Evolutionary conservation across 2,888 invertebrate species (phyloP).

Genomic region (Hypselothyrea guttata): DNA sequence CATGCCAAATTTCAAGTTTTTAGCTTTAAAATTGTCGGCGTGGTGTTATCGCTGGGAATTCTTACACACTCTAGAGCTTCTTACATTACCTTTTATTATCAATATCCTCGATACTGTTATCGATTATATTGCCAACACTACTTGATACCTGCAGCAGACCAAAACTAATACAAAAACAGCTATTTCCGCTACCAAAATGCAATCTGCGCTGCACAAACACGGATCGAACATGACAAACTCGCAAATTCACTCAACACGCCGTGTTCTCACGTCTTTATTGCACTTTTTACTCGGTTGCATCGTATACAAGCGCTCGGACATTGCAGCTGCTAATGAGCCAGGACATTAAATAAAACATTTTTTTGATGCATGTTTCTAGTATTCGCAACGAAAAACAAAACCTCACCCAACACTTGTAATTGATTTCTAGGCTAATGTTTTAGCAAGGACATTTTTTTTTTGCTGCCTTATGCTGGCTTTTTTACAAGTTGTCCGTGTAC

Average conservation of each 20-base stretch:
- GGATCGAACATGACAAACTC: slow-evolving; percentile 25
- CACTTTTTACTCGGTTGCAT: slow-evolving; percentile 22
- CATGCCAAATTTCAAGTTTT: too few relatives aligned
- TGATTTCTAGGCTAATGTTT: slow-evolving; percentile 66
- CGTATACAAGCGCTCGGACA: too few relatives aligned
- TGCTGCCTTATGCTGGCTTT: slow-evolving; percentile 1
- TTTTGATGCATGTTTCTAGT: slow-evolving; percentile 46
- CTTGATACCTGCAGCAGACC: neutral
- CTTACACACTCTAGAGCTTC: too few relatives aligned
- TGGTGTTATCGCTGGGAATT: too few relatives aligned
- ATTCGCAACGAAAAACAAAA: neutral
- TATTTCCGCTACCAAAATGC: slow-evolving; percentile 15
- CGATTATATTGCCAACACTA: too few relatives aligned
- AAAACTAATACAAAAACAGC: slow-evolving; percentile 4
- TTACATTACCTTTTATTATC: too few relatives aligned
- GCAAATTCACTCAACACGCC: slow-evolving; percentile 50
- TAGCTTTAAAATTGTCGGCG: too few relatives aligned
- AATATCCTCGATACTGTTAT: too few relatives aligned
- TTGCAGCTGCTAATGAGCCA: slow-evolving; percentile 58
- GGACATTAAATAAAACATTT: slow-evolving; percentile 60
- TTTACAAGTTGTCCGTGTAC: slow-evolving; percentile 34
- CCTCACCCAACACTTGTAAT: slow-evolving; percentile 44
- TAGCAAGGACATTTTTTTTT: slow-evolving; percentile 44
- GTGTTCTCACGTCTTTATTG: slow-evolving; percentile 29
- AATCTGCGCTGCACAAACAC: neutral